A percentile compares a stretch with the other conserved stretches of the same genome.
Evolutionary conservation across 2,888 invertebrate genomes (phyloP).

Genomic region (Chrysotoxum bicinctum): DNA sequence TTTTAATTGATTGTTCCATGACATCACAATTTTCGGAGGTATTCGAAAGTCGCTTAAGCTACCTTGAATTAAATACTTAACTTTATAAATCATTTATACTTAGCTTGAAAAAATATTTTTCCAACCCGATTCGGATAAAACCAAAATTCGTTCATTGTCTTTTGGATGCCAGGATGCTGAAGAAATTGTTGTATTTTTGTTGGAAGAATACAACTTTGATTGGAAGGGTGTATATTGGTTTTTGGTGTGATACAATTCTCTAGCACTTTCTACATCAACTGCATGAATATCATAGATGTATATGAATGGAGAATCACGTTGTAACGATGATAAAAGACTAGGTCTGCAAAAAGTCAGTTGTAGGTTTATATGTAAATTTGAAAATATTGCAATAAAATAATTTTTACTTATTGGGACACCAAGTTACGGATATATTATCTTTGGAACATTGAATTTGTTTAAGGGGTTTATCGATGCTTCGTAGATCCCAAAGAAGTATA

Average conservation of each 20-base stretch:
- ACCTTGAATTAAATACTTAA: conserved; percentile 65
- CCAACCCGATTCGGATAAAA: conserved; percentile 78
- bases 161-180: conserved; percentile 94
- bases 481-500: conserved; percentile 93
- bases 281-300: conserved; percentile 94
- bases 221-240: conserved; percentile 83
- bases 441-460: conserved; percentile 85
- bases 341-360: conserved; percentile 77
- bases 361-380: not conserved
- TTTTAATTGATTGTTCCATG: conserved; percentile 79
- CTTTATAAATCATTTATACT: not conserved
- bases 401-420: conserved; percentile 91
- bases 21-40: conserved; percentile 78
- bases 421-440: conserved; percentile 88
- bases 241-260: conserved; percentile 89
- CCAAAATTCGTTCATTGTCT: conserved; percentile 83
- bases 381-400: not conserved
- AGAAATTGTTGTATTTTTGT: conserved; percentile 82
- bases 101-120: not conserved
- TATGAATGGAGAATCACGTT: conserved; percentile 89
- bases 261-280: conserved; percentile 86
- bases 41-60: conserved; percentile 79
- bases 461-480: conserved; percentile 92
- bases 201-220: conserved; percentile 76
- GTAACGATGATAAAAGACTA: conserved; percentile 91